Conservation (phyloP, 2,797 vertebrate species). For the Ambastaia sidthimunki region DNA sequence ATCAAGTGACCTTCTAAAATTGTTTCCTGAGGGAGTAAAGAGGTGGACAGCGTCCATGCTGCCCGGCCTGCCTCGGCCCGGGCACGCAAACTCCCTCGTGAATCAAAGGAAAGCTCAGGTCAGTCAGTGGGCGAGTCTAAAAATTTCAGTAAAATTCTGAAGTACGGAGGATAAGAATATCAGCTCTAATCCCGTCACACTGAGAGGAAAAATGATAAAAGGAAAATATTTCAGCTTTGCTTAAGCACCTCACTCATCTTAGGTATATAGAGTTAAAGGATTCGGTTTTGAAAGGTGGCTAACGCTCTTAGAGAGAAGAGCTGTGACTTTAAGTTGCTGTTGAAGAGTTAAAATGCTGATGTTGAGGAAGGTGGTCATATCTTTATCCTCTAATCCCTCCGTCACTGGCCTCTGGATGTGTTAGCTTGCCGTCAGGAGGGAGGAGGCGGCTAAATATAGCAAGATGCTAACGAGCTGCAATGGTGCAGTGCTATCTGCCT, state of each 20-base stretch:
- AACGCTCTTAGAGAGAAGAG: conserved; percentile 30
- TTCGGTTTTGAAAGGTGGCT: conserved; percentile 25
- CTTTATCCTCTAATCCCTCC: conserved; percentile 35
- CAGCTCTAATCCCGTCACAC: conserved; percentile 17
- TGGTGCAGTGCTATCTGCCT: conserved; percentile 39
- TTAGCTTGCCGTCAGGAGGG: conserved; percentile 33
- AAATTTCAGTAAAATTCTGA: conserved; percentile 13
- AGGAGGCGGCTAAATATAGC: conserved; percentile 45
- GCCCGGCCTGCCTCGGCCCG: conserved; percentile 21
- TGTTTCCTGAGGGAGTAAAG: conserved; percentile 57
- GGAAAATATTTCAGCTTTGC: conserved; percentile 39
- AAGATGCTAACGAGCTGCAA: conserved; percentile 45
- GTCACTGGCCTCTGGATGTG: conserved; percentile 33
- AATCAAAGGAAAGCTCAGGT: conserved; percentile 27
- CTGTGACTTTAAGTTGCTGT: conserved; percentile 19
- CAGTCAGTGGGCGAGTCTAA: conserved; percentile 23
- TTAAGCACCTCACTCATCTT: conserved; percentile 45
- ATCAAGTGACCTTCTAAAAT: conserved; percentile 69
- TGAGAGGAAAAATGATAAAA: conserved; percentile 33
- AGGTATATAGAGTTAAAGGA: conserved; percentile 19
- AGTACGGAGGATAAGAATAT: conserved; percentile 35
- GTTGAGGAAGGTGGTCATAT: conserved; percentile 30
- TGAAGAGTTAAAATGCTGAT: conserved; percentile 41
- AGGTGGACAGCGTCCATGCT: conserved; percentile 8
- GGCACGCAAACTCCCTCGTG: conserved; percentile 26